Evolutionary conservation across 2,888 invertebrate genomes (phyloP), one percentile per base, ranked within the genome.

Genomic region (Zonitis immaculata): DNA sequence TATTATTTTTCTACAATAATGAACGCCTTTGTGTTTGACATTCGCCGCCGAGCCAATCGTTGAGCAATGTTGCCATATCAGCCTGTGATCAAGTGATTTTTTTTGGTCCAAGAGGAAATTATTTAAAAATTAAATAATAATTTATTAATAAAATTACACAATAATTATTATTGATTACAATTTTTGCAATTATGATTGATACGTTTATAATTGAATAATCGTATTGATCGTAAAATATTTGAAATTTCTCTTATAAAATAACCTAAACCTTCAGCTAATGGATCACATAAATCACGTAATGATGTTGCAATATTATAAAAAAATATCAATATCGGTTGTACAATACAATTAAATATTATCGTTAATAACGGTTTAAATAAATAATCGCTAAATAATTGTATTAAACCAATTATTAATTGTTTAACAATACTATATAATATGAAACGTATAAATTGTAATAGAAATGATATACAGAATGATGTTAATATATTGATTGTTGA

Each of bases 281-380:
- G 32, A 6, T 32, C 32, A 16, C 32, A 32, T 6, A 85, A 79
- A 68, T 83, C 84, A 18, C 83, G 78, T 26, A 83, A 39, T 1
- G 85, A 86, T 1, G 82, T 80, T 22, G 80, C 75, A 26, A 82
- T 73, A 66, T 85, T 86, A 60, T 80, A 83, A 9, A 80, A 61
- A 62, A 85, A 80, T 66, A 87, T 86, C 59, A 89, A 71, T 28
- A 82, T 73, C 12, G 89, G 89, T 66, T 86, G 88, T 57, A 87
- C 70, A 42, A 84, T 65, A 3, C 84, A 85, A 75, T 85, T 85
- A 66, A 83, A 85, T 22, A 80, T 48, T 35, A 83, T 81, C 6
- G 84, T 81, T 51, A 86, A 67, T 44, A 82, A 70, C 8, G 89
- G 89, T 72, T 86, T 87, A 55, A 84, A 71, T 63, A 82, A 79